These are phyloP conservation scores for Serripes groenlandicus DNA, from an alignment of 2,888 invertebrate species.

Conservation along the genomic window DNA sequence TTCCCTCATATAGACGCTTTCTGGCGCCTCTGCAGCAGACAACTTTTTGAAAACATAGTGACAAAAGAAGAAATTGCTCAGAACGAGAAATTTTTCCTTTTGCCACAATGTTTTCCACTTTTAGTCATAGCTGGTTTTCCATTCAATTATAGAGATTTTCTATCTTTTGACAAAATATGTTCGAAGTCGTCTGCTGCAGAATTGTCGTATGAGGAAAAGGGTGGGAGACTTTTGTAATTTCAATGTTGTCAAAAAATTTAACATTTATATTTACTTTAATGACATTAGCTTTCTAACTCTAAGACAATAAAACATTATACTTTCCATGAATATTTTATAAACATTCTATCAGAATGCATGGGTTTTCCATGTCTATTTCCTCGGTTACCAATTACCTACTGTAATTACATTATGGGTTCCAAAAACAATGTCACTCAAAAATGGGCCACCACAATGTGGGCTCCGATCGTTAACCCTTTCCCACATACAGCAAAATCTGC, in stretches of 20 bases:
- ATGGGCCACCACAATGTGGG: too few species aligned
- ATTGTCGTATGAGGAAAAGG: neutral
- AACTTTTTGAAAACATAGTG: conserved; percentile 10
- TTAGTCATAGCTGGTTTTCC: too few species aligned
- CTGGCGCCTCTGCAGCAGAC: neutral
- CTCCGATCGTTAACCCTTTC: too few species aligned
- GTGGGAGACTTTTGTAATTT: neutral
- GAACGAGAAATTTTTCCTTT: neutral
- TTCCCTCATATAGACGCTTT: neutral
- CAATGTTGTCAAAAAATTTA: neutral
- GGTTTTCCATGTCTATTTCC: neutral
- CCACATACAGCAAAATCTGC: too few species aligned
- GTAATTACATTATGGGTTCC: neutral
- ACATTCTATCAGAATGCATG: conserved; percentile 15
- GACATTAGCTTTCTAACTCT: conserved; percentile 6
- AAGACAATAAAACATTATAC: neutral
- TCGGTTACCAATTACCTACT: neutral
- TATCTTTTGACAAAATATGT: too few species aligned
- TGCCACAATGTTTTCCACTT: neutral
- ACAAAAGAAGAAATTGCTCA: conserved; percentile 5
- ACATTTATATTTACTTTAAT: conserved; percentile 9
- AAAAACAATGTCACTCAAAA: too few species aligned
- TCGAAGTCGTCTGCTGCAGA: neutral
- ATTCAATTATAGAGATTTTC: too few species aligned
- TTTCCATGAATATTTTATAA: conserved; percentile 24